A percentile compares a stretch with the other conserved stretches of the same genome.
Evolutionary conservation across 2,113 vertebrate species (phyloP).

Genomic region (Malaclemys terrapin): DNA sequence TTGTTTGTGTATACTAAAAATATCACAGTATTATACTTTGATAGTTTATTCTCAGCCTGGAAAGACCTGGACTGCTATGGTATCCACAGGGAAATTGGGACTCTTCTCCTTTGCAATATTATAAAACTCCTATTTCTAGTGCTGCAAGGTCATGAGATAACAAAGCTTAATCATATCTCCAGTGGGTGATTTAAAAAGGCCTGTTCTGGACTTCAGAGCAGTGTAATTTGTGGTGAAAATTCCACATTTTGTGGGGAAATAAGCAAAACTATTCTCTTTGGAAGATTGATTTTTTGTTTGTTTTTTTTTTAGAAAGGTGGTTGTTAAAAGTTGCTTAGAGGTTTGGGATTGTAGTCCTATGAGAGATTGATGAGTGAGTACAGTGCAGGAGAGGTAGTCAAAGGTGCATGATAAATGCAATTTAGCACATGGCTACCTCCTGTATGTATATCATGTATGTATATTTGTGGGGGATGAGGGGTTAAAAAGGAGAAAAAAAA

Average conservation of each 20-base stretch:
- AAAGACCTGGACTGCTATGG: neutral
- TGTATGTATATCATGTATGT: neutral
- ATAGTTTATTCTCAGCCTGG: neutral
- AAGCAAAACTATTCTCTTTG: neutral
- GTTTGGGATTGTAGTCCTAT: neutral
- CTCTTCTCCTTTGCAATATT: neutral
- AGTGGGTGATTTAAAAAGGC: neutral
- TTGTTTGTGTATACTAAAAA: neutral
- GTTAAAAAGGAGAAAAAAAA: neutral
- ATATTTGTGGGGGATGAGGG: neutral
- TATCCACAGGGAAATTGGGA: neutral
- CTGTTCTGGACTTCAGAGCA: neutral
- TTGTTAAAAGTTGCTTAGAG: neutral
- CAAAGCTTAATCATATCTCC: neutral
- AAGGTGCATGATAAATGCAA: neutral
- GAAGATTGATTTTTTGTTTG: neutral
- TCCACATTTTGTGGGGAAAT: neutral
- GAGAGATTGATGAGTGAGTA: neutral
- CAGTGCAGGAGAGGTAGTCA: neutral
- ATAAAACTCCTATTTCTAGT: neutral
- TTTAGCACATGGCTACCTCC: neutral
- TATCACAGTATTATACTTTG: neutral
- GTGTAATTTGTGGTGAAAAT: neutral
- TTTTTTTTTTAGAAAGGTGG: neutral
- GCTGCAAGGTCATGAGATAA: neutral